A percentile compares a stretch with the other conserved stretches of the same genome.
These are phyloP conservation scores for Prosopocoilus inquinatus DNA, from an alignment of 2,888 invertebrate genomes.

Conservation along the genomic window DNA sequence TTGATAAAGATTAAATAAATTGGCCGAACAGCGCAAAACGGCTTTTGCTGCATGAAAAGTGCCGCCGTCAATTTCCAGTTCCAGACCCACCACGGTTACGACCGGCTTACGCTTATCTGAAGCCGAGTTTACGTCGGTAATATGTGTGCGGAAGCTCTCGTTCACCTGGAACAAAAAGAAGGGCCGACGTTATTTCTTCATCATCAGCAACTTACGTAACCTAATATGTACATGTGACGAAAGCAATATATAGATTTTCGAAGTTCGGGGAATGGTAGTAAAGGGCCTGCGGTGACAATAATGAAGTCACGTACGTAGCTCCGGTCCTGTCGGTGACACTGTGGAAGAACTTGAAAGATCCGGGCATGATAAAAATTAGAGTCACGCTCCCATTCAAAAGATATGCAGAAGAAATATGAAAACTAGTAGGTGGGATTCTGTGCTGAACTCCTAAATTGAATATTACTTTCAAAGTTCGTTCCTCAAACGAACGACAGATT, in stretches of 20 bases:
- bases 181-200: no score
- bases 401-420: slow-evolving; percentile 8
- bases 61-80: slow-evolving; percentile 62
- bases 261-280: slow-evolving; percentile 2
- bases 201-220: background rate
- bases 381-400: slow-evolving; percentile 21
- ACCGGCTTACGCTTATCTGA: slow-evolving; percentile 33
- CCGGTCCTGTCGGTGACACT: slow-evolving; percentile 17
- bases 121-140: slow-evolving; percentile 29
- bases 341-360: slow-evolving; percentile 1
- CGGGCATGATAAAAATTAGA: slow-evolving; percentile 24
- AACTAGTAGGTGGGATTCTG: background rate
- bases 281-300: slow-evolving; percentile 22
- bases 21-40: slow-evolving; percentile 65
- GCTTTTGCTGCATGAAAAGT: slow-evolving; percentile 66
- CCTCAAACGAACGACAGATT: background rate
- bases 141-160: slow-evolving; percentile 32
- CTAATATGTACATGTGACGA: no score
- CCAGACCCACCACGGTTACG: slow-evolving; percentile 48
- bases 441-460: slow-evolving; percentile 15
- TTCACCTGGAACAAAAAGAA: slow-evolving; percentile 38
- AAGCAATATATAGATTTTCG: background rate
- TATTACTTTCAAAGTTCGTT: slow-evolving; percentile 7
- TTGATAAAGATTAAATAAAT: slow-evolving; percentile 66
- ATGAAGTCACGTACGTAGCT: slow-evolving; percentile 27